These are phyloP conservation scores for Rattus rattus DNA, from an alignment of 2,113 vertebrate species.

Conservation along the genomic window DNA sequence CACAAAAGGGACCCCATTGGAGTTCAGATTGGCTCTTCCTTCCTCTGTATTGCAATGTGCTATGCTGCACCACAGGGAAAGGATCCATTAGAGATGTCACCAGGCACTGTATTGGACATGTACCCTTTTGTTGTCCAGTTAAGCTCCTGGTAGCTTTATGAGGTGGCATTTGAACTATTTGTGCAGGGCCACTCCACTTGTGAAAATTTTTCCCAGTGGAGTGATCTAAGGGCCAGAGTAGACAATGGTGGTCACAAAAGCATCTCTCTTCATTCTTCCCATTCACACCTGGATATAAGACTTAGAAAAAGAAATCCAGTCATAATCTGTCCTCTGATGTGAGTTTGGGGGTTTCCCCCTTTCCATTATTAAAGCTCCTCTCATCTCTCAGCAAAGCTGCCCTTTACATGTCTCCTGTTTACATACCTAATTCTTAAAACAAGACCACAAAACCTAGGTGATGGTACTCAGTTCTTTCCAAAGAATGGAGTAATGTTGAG, in stretches of 20 bases:
- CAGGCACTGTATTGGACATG: not conserved
- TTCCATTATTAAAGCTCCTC: not conserved
- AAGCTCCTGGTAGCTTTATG: not conserved
- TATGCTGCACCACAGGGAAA: not conserved
- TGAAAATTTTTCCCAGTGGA: not conserved
- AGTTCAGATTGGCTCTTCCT: not conserved
- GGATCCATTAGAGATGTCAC: not conserved
- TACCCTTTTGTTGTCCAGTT: not conserved
- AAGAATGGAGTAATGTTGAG: not conserved
- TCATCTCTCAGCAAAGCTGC: not conserved
- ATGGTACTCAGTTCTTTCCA: not conserved
- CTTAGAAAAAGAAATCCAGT: not conserved
- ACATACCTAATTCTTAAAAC: constrained; percentile 10
- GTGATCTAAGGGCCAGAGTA: not conserved
- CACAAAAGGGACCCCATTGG: not conserved
- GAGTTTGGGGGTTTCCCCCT: not conserved
- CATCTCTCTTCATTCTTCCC: not conserved
- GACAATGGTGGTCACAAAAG: not conserved
- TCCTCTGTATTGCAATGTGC: not conserved
- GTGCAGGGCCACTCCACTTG: not conserved
- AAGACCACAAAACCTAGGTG: not conserved
- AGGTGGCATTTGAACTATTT: not conserved
- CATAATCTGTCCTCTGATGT: not conserved
- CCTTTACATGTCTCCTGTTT: not conserved
- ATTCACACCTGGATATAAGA: constrained; percentile 20